phyloP scores from a whole-genome alignment of 1,140 invertebrate species.

The Tribolium castaneum region DNA sequence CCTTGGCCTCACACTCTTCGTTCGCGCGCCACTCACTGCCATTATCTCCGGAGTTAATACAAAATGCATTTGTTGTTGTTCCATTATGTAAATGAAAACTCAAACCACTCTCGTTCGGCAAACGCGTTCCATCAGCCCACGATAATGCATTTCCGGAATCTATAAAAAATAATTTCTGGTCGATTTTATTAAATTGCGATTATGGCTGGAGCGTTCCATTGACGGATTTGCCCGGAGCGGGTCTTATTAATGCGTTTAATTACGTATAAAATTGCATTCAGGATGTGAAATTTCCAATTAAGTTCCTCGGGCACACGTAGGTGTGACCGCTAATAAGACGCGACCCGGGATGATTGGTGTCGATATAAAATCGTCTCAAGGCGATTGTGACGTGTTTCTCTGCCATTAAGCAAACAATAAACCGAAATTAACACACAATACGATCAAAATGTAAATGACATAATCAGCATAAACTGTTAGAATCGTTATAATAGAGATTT shows the following conservation, averaged over 20 bases:
- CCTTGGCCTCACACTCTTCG: conserved; percentile 35
- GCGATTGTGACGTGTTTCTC: not conserved
- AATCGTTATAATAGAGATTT: conserved; percentile 51
- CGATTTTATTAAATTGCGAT: conserved; percentile 19
- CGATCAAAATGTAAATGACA: conserved; percentile 45
- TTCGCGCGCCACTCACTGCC: conserved; percentile 53
- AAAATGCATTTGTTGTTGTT: conserved; percentile 66
- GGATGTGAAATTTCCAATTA: no score
- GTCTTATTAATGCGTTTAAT: no score
- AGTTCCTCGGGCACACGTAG: no score
- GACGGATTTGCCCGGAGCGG: no score
- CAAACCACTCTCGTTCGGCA: conserved; percentile 59
- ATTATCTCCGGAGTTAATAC: conserved; percentile 65
- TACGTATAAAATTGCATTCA: no score
- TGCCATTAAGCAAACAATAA: conserved; percentile 21
- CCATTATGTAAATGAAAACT: conserved; percentile 66
- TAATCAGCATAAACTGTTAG: conserved; percentile 49
- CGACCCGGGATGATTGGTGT: not conserved
- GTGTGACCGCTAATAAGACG: not conserved
- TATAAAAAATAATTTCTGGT: conserved; percentile 53
- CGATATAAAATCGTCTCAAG: not conserved
- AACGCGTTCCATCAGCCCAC: conserved; percentile 57
- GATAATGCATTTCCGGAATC: conserved; percentile 60
- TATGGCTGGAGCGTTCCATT: not conserved
- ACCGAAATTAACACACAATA: conserved; percentile 37